phyloP scores from a whole-genome alignment of 2,113 vertebrate species.

The Gasterosteus aculeatus region DNA sequence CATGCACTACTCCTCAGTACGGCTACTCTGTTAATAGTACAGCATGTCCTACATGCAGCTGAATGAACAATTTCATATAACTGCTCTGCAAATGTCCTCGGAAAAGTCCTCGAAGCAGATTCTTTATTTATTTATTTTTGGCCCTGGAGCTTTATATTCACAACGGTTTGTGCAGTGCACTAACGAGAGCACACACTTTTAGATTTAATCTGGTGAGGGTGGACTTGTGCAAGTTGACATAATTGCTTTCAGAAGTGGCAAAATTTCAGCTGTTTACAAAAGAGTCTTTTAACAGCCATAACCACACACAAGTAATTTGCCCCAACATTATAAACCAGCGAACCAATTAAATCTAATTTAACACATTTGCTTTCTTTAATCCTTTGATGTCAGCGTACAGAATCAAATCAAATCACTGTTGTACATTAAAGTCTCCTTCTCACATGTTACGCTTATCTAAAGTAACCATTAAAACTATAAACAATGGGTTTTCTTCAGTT shows the following conservation, averaged over 20 bases:
- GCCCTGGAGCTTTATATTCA: not conserved
- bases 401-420: slow-evolving; percentile 26
- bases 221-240: too few species aligned
- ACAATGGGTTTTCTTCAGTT: slow-evolving; percentile 26
- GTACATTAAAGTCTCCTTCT: slow-evolving; percentile 18
- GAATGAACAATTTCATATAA: not conserved
- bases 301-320: not conserved
- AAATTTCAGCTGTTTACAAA: slow-evolving; percentile 34
- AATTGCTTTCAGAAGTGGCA: slow-evolving; percentile 25
- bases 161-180: not conserved
- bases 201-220: slow-evolving; percentile 31
- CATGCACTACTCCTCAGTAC: slow-evolving; percentile 6
- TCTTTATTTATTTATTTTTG: not conserved
- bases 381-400: not conserved
- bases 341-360: slow-evolving; percentile 14
- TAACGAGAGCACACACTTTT: slow-evolving; percentile 22
- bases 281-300: not conserved
- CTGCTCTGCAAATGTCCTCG: not conserved
- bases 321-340: not conserved
- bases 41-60: not conserved
- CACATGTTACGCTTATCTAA: slow-evolving; percentile 25
- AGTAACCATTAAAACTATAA: slow-evolving; percentile 46
- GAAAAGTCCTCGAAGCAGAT: not conserved
- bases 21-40: slow-evolving; percentile 16
- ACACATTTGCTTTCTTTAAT: not conserved